Base-by-base conservation (phyloP, 2,797 vertebrate species). In the Silurus lanzhouensis region DNA sequence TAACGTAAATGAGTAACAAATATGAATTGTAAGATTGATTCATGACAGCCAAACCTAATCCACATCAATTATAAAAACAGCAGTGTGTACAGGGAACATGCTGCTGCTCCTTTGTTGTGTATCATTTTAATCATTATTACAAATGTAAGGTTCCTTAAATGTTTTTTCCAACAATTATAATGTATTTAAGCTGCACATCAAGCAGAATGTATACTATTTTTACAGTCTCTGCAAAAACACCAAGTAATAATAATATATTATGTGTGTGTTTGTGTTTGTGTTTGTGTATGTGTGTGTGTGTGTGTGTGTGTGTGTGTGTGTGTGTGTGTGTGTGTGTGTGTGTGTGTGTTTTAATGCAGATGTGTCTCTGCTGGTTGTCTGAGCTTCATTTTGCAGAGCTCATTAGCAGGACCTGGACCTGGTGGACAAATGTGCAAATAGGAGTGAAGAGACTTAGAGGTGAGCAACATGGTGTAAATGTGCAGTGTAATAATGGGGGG, bases 1-100 rank as follows among this genome's bases (percentile, higher is more conserved):
- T 84, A 81, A 83, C 38, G 70, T 81, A 83, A 74, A 87, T 78
- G 83, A 85, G 31, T 83, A 83, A 48, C 10, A 78, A 52, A 46
- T 80, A 81, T 61, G n/a, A 20, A 19, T 84, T 87, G 68, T 67
- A 82, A 84, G 83, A 79, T 38, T 74, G 70, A 82, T 82, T 76
- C 44, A 85, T 81, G 31, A 64, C 48, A 67, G 64, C 14, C 60
- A 78, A 64, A 15, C 66, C 38, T 52, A 52, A 7, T 52, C 48
- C 48, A 52, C 48, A 52, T 52, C 48, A 52, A 7, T 10, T 7
- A 10, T 52, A 52, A 52, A 57, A 75, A 55, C 48, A 57, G 48
- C 15, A 75, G 48, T 55, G 48, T 75, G 25, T 25, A 48, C 22
- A 55, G 71, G 20, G 22, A 25, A 25, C 48, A 8, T 17, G 22